Evolutionary conservation across 2,888 invertebrate genomes (phyloP), one percentile per base, ranked within the genome.

Genomic region (Tinea semifulvella): DNA sequence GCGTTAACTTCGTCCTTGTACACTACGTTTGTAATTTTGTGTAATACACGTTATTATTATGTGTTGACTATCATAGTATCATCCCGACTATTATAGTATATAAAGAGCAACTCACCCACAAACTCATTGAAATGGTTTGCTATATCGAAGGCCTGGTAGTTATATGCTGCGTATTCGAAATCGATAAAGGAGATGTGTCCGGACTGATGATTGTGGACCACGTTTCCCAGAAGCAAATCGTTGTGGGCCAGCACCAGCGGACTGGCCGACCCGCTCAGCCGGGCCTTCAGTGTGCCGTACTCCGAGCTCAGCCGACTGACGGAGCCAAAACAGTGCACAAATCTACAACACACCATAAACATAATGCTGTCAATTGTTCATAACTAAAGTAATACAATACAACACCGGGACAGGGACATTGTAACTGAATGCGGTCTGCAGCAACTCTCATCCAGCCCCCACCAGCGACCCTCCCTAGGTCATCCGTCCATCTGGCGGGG

Each of bases 81-180:
- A n/a, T n/a, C n/a, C n/a, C n/a, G n/a, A n/a, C n/a, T n/a, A n/a
- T n/a, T n/a, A n/a, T n/a, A 26, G 10, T 26, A 26, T n/a, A 26
- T n/a, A 27, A 7, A 27, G 27, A 14, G 10, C 14, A 45, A 76
- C 80, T 83, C 73, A 90, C 98, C 98, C 54, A 92, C 94, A 81
- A 93, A 98, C 83, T 99, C 98, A 57, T 92, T 89, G 77, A 99
- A 99, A 82, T 99, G 98, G 81, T 98, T 97, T 42, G 92, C 98
- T 66, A 99, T 95, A 72, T 99, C 98, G 69, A 85, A 98, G 6
- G 95, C 94, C 74, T 96, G 95, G 73, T 92, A 96, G 81, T 98
- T 98, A 62, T 88, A 89, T 48, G 88, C 91, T 13, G 95, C 93
- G 74, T 99, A 99, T 74, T 99, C 98, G 71, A 92, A 98, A 79